Percentiles rank a stretch among this genome's conserved stretches.
These are phyloP conservation scores for Lamprotornis superbus DNA, from an alignment of 2,113 vertebrate species.

Conservation along the genomic window DNA sequence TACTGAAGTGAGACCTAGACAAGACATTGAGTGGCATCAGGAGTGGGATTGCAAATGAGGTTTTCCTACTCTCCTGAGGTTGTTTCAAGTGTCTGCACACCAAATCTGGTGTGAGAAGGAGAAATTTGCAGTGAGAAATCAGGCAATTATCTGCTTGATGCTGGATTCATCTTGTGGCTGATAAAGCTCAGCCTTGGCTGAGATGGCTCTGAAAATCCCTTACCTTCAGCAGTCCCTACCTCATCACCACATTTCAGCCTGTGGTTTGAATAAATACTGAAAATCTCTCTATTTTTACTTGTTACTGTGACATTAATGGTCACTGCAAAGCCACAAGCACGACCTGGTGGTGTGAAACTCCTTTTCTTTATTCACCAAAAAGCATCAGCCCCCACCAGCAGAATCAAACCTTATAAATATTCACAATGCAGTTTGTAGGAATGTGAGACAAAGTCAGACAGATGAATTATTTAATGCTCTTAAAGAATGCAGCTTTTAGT, in stretches of 20 bases:
- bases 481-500: conserved; percentile 36
- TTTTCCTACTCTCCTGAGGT: background rate
- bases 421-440: background rate
- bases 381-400: background rate
- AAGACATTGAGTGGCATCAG: background rate
- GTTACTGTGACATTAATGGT: background rate
- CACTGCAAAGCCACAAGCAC: background rate
- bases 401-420: conserved; percentile 30
- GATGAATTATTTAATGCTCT: conserved; percentile 63
- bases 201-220: background rate
- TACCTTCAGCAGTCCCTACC: background rate
- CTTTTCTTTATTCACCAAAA: background rate
- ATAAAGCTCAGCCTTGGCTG: background rate
- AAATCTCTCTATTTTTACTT: background rate
- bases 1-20: background rate
- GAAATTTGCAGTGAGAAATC: background rate
- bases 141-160: background rate
- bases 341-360: background rate
- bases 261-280: background rate
- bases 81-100: background rate
- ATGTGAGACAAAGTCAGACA: conserved; percentile 36
- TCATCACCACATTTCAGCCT: background rate
- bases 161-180: background rate
- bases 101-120: background rate
- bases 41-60: background rate